Conservation (phyloP, 2,888 invertebrate genomes). For the Oxytorus armatus region DNA sequence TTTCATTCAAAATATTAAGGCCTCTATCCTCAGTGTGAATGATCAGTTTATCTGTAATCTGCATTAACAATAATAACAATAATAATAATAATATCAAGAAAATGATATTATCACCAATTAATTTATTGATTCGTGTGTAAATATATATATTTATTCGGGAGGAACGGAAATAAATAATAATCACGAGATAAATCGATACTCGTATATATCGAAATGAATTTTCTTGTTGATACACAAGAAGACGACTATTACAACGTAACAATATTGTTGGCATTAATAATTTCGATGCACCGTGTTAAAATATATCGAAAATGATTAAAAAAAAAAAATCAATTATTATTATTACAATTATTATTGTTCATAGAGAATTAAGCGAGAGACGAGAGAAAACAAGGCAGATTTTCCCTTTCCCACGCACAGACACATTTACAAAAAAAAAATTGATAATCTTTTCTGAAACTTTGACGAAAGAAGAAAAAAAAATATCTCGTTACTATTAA, state of each 20-base stretch:
- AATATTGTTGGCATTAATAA: conserved; percentile 71
- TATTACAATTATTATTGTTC: conserved; percentile 53
- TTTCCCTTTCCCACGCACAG: conserved; percentile 32
- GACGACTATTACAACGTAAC: conserved; percentile 62
- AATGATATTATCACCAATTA: not conserved
- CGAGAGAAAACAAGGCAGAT: conserved; percentile 22
- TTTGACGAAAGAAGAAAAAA: not conserved
- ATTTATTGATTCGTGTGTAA: conserved; percentile 5
- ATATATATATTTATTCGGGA: conserved; percentile 19
- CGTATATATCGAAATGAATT: conserved; percentile 69
- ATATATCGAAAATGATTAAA: conserved; percentile 54
- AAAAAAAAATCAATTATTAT: not conserved
- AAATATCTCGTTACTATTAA: conserved; percentile 13
- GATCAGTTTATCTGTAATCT: conserved; percentile 7
- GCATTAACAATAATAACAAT: conserved; percentile 22
- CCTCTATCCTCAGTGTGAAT: conserved; percentile 26
- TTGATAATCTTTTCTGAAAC: not conserved
- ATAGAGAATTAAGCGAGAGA: not conserved
- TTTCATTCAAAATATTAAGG: not conserved
- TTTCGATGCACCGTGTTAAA: conserved; percentile 73
- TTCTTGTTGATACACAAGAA: conserved; percentile 78
- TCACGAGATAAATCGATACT: conserved; percentile 36
- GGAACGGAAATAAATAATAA: conserved; percentile 19
- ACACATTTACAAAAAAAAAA: not conserved
- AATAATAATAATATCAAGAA: not conserved